These are phyloP conservation scores for Megalops cyprinoides DNA, from an alignment of 2,797 vertebrate genomes.

Conservation along the genomic window DNA sequence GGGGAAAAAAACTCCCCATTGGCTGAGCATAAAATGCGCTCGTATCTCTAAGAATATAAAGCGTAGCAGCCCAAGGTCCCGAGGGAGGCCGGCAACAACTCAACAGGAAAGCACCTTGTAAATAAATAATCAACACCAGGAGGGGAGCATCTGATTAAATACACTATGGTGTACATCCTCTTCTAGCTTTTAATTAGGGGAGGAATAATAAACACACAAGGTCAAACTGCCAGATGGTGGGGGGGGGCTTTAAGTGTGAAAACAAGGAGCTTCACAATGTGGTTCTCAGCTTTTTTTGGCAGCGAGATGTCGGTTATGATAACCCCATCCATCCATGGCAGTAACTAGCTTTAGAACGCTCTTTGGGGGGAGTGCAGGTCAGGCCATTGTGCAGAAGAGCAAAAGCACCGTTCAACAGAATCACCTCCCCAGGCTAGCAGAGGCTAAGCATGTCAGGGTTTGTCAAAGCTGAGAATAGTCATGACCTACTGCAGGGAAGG, in stretches of 20 bases:
- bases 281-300: no score
- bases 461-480: constrained; percentile 32
- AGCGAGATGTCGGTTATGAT: no score
- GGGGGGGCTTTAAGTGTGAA: no score
- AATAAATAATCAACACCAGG: constrained; percentile 38
- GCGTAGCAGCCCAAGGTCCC: constrained; percentile 36
- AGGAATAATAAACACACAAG: not conserved
- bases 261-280: no score
- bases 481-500: constrained; percentile 39
- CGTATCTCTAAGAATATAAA: constrained; percentile 50
- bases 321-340: no score
- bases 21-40: constrained; percentile 53
- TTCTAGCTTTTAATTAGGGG: not conserved
- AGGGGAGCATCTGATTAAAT: constrained; percentile 28
- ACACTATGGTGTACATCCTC: not conserved
- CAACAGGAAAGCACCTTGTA: constrained; percentile 53
- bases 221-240: no score
- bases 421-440: not conserved
- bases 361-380: not conserved
- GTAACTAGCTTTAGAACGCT: no score
- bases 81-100: constrained; percentile 21
- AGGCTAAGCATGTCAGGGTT: not conserved
- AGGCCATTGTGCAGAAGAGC: not conserved
- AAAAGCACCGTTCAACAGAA: not conserved
- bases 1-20: constrained; percentile 57